phyloP scores from a whole-genome alignment of 2,797 vertebrate genomes.

The Oophaga sylvatica region DNA sequence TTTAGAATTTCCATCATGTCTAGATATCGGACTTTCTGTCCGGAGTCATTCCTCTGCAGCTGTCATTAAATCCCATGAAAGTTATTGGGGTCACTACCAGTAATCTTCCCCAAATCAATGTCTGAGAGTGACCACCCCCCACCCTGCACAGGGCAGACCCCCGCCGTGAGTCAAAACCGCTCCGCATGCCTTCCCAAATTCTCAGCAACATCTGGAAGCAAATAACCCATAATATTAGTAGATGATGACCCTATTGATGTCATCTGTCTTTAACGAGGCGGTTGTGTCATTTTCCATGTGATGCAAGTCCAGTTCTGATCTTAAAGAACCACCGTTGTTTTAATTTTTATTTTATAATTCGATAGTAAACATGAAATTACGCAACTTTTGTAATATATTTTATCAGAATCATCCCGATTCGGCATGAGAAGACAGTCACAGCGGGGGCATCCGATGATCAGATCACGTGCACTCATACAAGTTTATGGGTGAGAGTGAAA shows the following conservation, averaged over 20 bases:
- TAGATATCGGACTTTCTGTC: background rate
- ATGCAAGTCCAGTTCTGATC: background rate
- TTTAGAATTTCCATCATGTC: background rate
- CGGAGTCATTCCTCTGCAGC: background rate
- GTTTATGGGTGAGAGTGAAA: no score
- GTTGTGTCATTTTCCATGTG: background rate
- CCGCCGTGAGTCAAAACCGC: background rate
- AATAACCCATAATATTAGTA: slow-evolving; percentile 11
- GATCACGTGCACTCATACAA: no score
- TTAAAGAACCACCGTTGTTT: no score
- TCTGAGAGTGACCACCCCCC: background rate
- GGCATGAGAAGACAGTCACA: no score
- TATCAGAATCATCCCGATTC: no score
- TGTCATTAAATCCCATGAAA: background rate
- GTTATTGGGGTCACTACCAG: background rate
- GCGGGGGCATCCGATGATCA: no score
- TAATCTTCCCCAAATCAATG: background rate
- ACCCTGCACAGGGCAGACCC: background rate
- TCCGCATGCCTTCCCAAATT: background rate
- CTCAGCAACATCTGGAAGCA: slow-evolving; percentile 2
- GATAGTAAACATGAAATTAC: no score
- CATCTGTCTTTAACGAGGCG: background rate
- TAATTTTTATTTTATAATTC: no score
- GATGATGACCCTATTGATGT: background rate
- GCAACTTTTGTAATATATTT: no score